phyloP scores from a whole-genome alignment of 1,140 invertebrate species.

The Colletes gigas region DNA sequence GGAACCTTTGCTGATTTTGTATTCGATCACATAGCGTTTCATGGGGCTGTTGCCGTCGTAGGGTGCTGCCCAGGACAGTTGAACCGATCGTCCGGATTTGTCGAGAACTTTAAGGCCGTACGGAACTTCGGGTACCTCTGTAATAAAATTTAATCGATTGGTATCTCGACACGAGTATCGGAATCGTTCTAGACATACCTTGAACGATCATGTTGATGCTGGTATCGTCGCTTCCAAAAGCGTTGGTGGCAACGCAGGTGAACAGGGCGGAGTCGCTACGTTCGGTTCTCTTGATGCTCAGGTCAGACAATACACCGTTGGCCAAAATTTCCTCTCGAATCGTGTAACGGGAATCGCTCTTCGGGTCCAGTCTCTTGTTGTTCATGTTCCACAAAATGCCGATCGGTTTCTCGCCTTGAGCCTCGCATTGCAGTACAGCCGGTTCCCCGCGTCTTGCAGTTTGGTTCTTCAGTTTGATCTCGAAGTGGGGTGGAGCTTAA shows the following conservation, averaged over 20 bases:
- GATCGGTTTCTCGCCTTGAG: constrained; percentile 97
- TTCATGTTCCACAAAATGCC: constrained; percentile 98
- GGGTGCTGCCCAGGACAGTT: constrained; percentile 95
- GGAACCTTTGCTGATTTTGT: constrained; percentile 93
- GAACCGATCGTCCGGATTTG: constrained; percentile 93
- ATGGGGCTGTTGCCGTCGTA: constrained; percentile 98
- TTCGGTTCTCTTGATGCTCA: constrained; percentile 94
- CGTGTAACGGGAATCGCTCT: constrained; percentile 93
- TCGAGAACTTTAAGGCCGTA: constrained; percentile 94
- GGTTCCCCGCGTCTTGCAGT: constrained; percentile 94
- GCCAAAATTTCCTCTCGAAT: constrained; percentile 94
- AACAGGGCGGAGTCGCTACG: constrained; percentile 95
- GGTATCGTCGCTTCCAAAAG: constrained; percentile 96
- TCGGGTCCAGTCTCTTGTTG: constrained; percentile 93
- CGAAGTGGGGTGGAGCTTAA: constrained; percentile 95
- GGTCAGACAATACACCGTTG: constrained; percentile 92
- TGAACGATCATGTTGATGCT: constrained; percentile 97
- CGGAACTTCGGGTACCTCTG: constrained; percentile 96
- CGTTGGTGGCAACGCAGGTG: constrained; percentile 96
- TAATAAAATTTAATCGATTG: constrained; percentile 24
- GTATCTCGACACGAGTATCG: not conserved
- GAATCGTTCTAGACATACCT: constrained; percentile 81
- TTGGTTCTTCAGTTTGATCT: constrained; percentile 94
- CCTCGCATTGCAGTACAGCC: constrained; percentile 95
- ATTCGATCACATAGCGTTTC: constrained; percentile 94